Conservation (phyloP, 2,113 vertebrate species). For the Panurus biarmicus region DNA sequence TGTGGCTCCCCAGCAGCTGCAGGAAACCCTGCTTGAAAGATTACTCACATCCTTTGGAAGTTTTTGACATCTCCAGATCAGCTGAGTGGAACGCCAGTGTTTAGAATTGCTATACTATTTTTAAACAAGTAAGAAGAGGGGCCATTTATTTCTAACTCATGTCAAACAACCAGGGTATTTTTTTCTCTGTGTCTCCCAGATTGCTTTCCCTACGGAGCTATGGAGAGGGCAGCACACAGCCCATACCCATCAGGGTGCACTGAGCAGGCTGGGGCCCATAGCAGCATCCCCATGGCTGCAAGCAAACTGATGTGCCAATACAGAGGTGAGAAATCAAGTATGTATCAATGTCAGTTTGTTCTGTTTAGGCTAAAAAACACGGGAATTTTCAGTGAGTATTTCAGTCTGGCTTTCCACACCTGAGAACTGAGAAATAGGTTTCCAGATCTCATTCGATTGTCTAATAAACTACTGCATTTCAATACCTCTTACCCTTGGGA, state of each 20-base stretch:
- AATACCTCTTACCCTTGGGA: background rate
- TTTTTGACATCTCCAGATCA: background rate
- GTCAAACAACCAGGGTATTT: background rate
- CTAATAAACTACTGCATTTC: background rate
- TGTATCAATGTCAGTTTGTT: background rate
- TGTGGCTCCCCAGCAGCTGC: background rate
- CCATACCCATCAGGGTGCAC: fast-evolving
- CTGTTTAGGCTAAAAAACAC: background rate
- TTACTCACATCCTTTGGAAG: conserved; percentile 16
- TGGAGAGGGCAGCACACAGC: background rate
- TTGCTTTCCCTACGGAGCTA: background rate
- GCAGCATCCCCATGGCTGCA: background rate
- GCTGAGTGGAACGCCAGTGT: background rate
- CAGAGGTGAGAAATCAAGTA: background rate
- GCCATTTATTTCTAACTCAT: background rate
- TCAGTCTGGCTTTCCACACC: background rate
- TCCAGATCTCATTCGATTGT: background rate
- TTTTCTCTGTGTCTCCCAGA: background rate
- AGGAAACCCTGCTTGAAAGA: background rate
- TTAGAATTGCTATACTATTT: background rate
- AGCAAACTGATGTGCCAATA: background rate
- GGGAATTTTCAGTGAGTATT: background rate
- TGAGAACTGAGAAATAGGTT: background rate
- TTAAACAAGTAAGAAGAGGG: background rate
- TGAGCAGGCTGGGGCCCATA: too few relatives aligned